Conservation (phyloP, 2,888 invertebrate genomes). For the Pheosia tremula region DNA sequence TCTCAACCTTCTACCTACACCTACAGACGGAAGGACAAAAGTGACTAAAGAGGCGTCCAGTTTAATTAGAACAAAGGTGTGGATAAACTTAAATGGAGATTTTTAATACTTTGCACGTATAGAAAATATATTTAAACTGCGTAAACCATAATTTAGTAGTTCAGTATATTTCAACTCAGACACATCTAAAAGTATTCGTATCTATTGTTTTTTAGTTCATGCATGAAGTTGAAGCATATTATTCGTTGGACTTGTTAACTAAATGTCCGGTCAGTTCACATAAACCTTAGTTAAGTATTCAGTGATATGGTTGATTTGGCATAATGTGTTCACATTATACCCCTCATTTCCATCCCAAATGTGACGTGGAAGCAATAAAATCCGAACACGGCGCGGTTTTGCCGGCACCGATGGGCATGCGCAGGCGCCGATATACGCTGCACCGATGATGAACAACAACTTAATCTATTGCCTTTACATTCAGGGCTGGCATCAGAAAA, state of each 20-base stretch:
- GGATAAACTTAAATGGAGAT: too few relatives aligned
- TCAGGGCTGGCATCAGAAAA: conserved; percentile 47
- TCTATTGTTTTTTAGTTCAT: too few relatives aligned
- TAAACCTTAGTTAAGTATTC: not conserved
- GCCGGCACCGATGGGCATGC: conserved; percentile 35
- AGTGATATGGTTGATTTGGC: not conserved
- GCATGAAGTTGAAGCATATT: too few relatives aligned
- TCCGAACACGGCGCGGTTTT: conserved; percentile 27
- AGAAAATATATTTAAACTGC: too few relatives aligned
- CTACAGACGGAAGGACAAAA: conserved; percentile 3
- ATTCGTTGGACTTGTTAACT: not conserved
- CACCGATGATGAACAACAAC: conserved; percentile 55
- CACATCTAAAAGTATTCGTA: too few relatives aligned
- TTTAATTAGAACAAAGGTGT: not conserved
- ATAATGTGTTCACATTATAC: conserved; percentile 12
- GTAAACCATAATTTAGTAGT: too few relatives aligned
- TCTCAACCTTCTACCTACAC: not conserved
- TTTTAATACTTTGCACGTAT: too few relatives aligned
- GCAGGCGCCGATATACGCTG: conserved; percentile 48
- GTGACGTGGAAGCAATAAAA: conserved; percentile 34
- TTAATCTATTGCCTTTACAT: conserved; percentile 59
- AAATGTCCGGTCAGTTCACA: not conserved
- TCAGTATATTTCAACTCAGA: too few relatives aligned
- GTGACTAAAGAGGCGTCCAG: not conserved
- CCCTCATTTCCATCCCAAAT: conserved; percentile 25